phyloP scores from a whole-genome alignment of 2,113 vertebrate genomes.

The Stictonetta naevosa region DNA sequence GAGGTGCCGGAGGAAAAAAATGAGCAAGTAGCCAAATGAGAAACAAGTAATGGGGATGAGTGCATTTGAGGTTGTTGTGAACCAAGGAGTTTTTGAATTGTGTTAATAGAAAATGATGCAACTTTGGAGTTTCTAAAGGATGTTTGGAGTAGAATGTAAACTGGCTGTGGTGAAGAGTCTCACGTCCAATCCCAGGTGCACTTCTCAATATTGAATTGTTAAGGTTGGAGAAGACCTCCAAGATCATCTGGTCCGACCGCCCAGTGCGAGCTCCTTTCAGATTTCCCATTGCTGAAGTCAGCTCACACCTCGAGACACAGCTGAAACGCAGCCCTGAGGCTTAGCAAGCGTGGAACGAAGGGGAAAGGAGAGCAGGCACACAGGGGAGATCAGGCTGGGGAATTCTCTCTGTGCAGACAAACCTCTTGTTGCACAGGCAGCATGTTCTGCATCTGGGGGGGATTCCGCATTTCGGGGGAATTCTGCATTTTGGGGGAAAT shows the following conservation, averaged over 20 bases:
- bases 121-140: no score
- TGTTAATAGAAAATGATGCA: background rate
- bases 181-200: no score
- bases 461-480: no score
- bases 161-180: background rate
- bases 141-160: background rate
- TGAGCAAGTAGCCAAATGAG: rapidly evolving
- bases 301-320: background rate
- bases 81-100: background rate
- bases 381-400: background rate
- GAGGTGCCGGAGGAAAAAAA: background rate
- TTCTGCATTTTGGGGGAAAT: no score
- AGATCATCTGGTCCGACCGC: no score
- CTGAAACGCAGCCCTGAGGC: no score
- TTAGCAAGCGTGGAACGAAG: background rate
- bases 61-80: background rate
- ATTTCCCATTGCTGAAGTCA: no score
- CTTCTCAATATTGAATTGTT: no score
- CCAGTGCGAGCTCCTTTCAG: background rate
- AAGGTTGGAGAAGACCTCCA: no score
- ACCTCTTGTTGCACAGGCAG: background rate
- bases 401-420: background rate
- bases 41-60: no score
- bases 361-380: background rate
- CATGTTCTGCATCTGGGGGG: background rate